These are phyloP conservation scores for Hapalemur alaotrensis DNA, from an alignment of 2,797 vertebrate genomes.

Conservation along the genomic window DNA sequence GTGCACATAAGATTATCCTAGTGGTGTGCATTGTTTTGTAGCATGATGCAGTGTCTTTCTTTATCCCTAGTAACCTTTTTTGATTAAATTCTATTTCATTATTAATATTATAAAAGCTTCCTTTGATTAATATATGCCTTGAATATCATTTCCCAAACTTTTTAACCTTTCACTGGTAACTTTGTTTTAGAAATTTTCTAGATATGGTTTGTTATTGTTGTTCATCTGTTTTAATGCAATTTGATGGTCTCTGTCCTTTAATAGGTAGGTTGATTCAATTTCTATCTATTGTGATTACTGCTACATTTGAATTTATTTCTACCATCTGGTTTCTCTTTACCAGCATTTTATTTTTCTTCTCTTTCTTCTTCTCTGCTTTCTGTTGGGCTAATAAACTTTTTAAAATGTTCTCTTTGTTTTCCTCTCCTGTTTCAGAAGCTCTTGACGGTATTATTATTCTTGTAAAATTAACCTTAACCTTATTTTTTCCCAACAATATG, in stretches of 20 bases:
- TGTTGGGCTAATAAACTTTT: background rate
- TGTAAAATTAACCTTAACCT: background rate
- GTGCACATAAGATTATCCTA: background rate
- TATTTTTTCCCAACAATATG: background rate
- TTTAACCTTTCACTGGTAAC: conserved; percentile 4
- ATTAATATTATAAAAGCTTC: background rate
- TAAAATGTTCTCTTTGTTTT: background rate
- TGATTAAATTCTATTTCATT: background rate
- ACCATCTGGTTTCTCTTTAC: conserved; percentile 14
- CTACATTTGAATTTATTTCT: conserved; percentile 16
- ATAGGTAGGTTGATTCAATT: conserved; percentile 33
- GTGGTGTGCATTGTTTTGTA: background rate
- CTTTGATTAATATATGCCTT: background rate
- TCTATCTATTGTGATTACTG: conserved; percentile 22
- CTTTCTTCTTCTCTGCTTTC: background rate
- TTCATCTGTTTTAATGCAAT: conserved; percentile 41
- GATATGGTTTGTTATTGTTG: conserved; percentile 11
- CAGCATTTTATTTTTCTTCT: background rate
- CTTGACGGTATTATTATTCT: background rate
- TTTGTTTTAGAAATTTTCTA: conserved; percentile 21
- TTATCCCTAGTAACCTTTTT: background rate
- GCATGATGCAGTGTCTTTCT: background rate
- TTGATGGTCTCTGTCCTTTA: conserved; percentile 32
- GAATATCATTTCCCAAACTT: conserved; percentile 17
- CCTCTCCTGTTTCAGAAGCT: background rate